Percentiles rank a stretch among this genome's conserved stretches.
These are phyloP conservation scores for Agonopterix subpropinquella DNA, from an alignment of 2,888 invertebrate species.

Conservation along the genomic window DNA sequence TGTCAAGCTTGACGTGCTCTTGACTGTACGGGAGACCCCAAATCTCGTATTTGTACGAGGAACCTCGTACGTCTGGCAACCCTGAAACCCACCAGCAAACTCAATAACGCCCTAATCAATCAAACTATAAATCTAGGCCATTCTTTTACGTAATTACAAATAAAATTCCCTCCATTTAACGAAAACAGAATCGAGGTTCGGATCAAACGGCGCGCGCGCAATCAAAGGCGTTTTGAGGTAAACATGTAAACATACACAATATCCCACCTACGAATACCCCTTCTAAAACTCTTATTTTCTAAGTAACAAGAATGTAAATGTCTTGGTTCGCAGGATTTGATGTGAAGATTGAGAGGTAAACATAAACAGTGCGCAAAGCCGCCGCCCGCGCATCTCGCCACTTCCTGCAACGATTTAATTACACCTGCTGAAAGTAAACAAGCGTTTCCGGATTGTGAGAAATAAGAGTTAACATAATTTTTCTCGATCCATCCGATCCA, in stretches of 20 bases:
- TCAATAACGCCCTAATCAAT: not conserved
- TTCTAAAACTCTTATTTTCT: too few species aligned
- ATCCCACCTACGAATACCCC: too few species aligned
- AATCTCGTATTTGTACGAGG: too few species aligned
- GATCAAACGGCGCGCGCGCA: constrained; percentile 28
- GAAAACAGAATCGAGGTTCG: constrained; percentile 28
- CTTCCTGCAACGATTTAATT: constrained; percentile 47
- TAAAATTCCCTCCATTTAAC: constrained; percentile 16
- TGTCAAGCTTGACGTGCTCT: too few species aligned
- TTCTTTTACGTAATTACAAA: constrained; percentile 14
- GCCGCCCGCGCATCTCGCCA: constrained; percentile 10
- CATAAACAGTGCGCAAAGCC: constrained; percentile 23
- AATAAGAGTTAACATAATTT: too few species aligned
- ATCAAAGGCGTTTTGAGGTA: constrained; percentile 24
- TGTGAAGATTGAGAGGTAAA: not conserved
- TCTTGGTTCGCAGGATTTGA: too few species aligned
- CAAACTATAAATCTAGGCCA: not conserved
- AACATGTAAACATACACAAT: not conserved
- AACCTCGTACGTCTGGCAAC: too few species aligned
- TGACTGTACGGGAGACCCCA: too few species aligned
- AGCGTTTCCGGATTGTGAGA: constrained; percentile 27
- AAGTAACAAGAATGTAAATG: too few species aligned
- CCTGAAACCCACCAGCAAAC: too few species aligned
- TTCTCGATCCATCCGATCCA: too few species aligned
- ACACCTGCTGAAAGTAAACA: constrained; percentile 41